Percentiles rank a stretch among this genome's conserved stretches.
Conservation (phyloP, 64 coral and sea anemone species). For the Astreopora myriophthalma region DNA sequence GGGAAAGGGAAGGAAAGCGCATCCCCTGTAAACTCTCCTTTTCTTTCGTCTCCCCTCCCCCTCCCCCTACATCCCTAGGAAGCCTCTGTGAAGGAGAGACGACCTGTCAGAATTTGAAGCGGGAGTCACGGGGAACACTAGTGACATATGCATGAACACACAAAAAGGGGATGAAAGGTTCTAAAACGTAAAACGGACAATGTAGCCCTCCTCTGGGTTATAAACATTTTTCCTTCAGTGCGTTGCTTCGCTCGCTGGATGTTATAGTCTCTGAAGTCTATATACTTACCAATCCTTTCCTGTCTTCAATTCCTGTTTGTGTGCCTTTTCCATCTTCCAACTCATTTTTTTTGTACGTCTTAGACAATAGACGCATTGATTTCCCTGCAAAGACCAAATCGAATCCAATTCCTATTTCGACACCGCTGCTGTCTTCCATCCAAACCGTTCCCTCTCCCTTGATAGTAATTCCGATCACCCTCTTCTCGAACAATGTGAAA, state of each 20-base stretch:
- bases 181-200: too few relatives aligned
- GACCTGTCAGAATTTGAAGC: too few relatives aligned
- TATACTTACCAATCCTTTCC: not conserved
- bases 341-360: not conserved
- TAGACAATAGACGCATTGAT: not conserved
- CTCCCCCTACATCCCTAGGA: not conserved
- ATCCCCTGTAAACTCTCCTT: not conserved
- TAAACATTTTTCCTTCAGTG: not conserved
- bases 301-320: not conserved
- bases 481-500: conserved; percentile 27
- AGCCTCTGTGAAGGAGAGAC: not conserved
- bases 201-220: too few relatives aligned
- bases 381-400: not conserved
- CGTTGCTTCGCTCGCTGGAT: not conserved
- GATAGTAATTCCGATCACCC: not conserved
- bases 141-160: too few relatives aligned
- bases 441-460: not conserved
- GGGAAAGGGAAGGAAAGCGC: not conserved
- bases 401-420: not conserved
- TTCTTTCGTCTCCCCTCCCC: not conserved
- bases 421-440: not conserved
- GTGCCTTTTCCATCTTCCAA: not conserved
- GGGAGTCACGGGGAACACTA: too few relatives aligned
- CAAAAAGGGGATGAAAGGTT: not conserved
- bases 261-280: not conserved